Evolutionary conservation across 2,888 invertebrate genomes (phyloP), one percentile per base, ranked within the genome.

Genomic region (Drosophila percnosoma): DNA sequence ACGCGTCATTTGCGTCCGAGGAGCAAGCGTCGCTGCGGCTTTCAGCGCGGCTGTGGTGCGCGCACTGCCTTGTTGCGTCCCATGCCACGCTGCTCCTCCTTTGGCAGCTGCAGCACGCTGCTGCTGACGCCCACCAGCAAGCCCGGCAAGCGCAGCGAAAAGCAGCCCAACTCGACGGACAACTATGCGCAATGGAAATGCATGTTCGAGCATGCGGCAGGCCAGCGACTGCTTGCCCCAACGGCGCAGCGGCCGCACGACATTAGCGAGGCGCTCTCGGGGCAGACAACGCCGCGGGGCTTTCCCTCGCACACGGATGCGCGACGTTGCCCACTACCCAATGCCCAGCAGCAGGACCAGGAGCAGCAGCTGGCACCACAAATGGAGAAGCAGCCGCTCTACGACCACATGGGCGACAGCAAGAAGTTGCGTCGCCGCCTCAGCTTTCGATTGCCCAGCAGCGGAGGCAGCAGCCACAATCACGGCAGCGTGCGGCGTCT

Each of bases 221-320:
- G 33, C 48, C 64, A 65, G 24, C 70, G 29, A 11, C 13, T 40
- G 18, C 18, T 36, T 13, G 18, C 24, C n/a, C 31, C 70, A n/a
- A 15, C 53, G 6, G 48, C 24, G 21, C 70, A 42, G 11, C 61
- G 75, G 0, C 68, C 64, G 1, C 78, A 77, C 42, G 75, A 85
- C 63, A 77, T 85, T 31, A 78, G 75, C 29, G 91, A 87, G 36
- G 85, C 87, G 0, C 45, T 90, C 15, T 72, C 92, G 6, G 91
- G 91, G 0, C 91, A 91, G 62, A 82, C 82, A 15, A 89, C 89
- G 5, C 92, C 91, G 2, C 51, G 62, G 7, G 87, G 92, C 7
- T 91, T 91, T 48, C 91, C 92, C 55, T 73, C 80, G 0, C 88
- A 89, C 61, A 91, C 91, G 21, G 89, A 89, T 51, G 57, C 75